phyloP scores from a whole-genome alignment of 1,140 invertebrate genomes.

The Meloidogyne chitwoodi region DNA sequence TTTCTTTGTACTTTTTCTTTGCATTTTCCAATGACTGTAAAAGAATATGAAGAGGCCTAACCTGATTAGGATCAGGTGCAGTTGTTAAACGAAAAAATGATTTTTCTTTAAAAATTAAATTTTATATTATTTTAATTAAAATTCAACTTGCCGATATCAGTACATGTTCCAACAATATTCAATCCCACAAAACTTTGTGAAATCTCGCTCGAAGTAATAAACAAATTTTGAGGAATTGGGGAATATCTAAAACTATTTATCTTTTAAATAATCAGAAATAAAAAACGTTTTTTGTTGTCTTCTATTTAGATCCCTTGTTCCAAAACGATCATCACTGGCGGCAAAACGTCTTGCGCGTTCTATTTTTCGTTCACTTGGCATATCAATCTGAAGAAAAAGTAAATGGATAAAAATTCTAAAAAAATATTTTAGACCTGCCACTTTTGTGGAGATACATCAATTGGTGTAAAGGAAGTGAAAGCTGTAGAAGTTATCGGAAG shows the following conservation, averaged over 20 bases:
- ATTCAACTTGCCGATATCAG: slow-evolving; percentile 24
- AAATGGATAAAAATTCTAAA: not conserved
- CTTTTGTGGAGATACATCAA: not conserved
- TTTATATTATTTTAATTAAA: not conserved
- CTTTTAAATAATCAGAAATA: not conserved
- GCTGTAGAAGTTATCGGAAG: not conserved
- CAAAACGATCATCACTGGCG: slow-evolving; percentile 12
- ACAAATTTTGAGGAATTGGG: slow-evolving; percentile 10
- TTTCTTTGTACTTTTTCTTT: slow-evolving; percentile 34
- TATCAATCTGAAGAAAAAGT: slow-evolving; percentile 4
- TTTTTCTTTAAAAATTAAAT: slow-evolving; percentile 20
- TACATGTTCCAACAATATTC: slow-evolving; percentile 37
- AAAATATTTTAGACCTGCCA: slow-evolving; percentile 14
- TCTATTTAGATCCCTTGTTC: not conserved
- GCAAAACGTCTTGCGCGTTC: slow-evolving; percentile 31
- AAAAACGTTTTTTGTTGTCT: not conserved
- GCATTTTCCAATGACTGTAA: slow-evolving; percentile 33
- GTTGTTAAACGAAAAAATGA: slow-evolving; percentile 41
- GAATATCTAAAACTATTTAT: not conserved
- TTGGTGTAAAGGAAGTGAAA: slow-evolving; percentile 9
- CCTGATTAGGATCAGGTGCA: slow-evolving; percentile 40
- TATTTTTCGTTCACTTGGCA: slow-evolving; percentile 25
- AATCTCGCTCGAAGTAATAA: slow-evolving; percentile 1
- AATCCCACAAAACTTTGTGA: not conserved
- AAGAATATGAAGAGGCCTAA: slow-evolving; percentile 32